phyloP scores from a whole-genome alignment of 2,113 vertebrate genomes.

The Oceanites oceanicus region DNA sequence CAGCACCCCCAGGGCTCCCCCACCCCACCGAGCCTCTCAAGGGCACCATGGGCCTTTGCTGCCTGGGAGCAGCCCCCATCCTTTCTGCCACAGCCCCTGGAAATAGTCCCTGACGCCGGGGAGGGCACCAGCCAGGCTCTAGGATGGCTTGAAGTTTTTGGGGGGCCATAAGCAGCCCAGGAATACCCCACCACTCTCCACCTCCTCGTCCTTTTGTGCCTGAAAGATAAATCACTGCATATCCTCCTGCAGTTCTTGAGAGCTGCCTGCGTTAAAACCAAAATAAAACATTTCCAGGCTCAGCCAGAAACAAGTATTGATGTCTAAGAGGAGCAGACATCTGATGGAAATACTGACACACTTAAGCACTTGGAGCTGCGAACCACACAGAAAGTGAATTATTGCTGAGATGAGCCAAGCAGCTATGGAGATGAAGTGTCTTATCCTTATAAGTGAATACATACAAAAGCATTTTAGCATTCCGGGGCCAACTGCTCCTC shows the following conservation, averaged over 20 bases:
- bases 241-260: not conserved
- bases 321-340: constrained; percentile 22
- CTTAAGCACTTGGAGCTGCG: not conserved
- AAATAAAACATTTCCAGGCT: constrained; percentile 43
- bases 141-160: not conserved
- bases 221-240: not conserved
- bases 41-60: accelerated
- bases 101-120: not conserved
- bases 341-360: constrained; percentile 54
- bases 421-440: constrained; percentile 15
- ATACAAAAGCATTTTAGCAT: not conserved
- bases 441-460: constrained; percentile 54
- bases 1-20: not conserved
- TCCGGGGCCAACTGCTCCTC: constrained; percentile 3
- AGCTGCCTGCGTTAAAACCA: not conserved
- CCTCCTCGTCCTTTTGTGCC: accelerated
- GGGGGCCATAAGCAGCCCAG: not conserved
- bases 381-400: constrained; percentile 41
- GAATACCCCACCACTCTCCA: not conserved
- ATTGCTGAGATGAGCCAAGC: constrained; percentile 32
- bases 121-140: not conserved
- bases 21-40: accelerated
- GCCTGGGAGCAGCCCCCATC: accelerated
- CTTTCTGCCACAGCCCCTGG: not conserved
- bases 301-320: constrained; percentile 14